These are phyloP conservation scores for Caenorhabditis doughertyi DNA, from an alignment of 2,888 invertebrate species.

Conservation along the genomic window DNA sequence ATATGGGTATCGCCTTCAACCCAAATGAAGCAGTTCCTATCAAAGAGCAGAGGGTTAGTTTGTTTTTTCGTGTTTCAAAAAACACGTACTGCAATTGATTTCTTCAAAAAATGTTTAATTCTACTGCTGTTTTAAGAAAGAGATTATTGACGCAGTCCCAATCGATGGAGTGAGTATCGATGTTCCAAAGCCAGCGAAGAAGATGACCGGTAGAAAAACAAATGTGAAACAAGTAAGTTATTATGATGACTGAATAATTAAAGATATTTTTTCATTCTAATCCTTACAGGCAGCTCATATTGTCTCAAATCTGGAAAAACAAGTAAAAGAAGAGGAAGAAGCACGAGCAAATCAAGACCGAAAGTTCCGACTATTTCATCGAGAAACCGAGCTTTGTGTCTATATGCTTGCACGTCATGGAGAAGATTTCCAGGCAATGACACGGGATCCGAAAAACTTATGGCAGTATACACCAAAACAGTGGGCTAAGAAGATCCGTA, in stretches of 20 bases:
- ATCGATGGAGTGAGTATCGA: constrained; percentile 60
- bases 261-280: neutral
- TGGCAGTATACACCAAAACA: constrained; percentile 80
- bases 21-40: constrained; percentile 73
- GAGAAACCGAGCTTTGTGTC: constrained; percentile 78
- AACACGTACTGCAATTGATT: no score
- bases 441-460: constrained; percentile 77
- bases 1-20: constrained; percentile 74
- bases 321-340: constrained; percentile 64
- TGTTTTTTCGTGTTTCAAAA: neutral
- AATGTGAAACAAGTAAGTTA: constrained; percentile 46
- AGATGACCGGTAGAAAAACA: constrained; percentile 52
- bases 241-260: neutral
- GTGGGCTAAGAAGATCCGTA: constrained; percentile 76
- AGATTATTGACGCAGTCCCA: constrained; percentile 67
- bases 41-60: constrained; percentile 60
- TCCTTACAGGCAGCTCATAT: constrained; percentile 61
- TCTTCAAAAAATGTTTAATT: no score
- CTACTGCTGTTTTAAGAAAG: constrained; percentile 55
- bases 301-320: constrained; percentile 66
- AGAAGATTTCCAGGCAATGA: constrained; percentile 80
- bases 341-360: constrained; percentile 58
- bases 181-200: constrained; percentile 55
- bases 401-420: constrained; percentile 77
- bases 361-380: constrained; percentile 67